These are phyloP conservation scores for Halocaridina rubra DNA, from an alignment of 2,888 invertebrate species.

Conservation along the genomic window DNA sequence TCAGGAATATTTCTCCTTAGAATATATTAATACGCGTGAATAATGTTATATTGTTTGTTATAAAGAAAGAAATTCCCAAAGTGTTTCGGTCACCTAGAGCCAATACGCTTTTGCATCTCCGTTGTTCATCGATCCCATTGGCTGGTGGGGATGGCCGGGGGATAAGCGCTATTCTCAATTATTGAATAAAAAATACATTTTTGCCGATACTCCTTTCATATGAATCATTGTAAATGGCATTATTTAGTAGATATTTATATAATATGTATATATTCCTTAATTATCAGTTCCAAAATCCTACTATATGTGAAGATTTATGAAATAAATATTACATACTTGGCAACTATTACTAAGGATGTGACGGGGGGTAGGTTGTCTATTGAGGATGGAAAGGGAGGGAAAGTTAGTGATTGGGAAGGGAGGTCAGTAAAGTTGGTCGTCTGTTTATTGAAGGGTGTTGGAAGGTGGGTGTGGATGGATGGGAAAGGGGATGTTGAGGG, in stretches of 20 bases:
- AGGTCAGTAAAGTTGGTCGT: background rate
- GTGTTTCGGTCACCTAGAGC: conserved; percentile 37
- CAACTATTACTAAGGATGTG: background rate
- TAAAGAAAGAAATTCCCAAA: background rate
- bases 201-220: no score
- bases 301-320: conserved; percentile 9
- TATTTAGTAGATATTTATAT: no score
- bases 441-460: no score
- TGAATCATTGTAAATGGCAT: no score
- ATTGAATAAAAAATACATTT: no score
- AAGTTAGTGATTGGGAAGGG: conserved; percentile 20
- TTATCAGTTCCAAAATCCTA: no score
- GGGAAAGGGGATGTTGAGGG: background rate
- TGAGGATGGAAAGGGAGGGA: background rate
- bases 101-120: conserved; percentile 46
- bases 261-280: no score
- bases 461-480: background rate
- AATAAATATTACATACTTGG: background rate
- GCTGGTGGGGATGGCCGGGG: conserved; percentile 35
- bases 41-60: background rate
- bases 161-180: no score
- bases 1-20: background rate
- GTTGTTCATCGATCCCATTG: conserved; percentile 50
- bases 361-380: background rate
- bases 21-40: background rate